Conservation (phyloP, 2,113 vertebrate genomes). For the Heterocephalus glaber region DNA sequence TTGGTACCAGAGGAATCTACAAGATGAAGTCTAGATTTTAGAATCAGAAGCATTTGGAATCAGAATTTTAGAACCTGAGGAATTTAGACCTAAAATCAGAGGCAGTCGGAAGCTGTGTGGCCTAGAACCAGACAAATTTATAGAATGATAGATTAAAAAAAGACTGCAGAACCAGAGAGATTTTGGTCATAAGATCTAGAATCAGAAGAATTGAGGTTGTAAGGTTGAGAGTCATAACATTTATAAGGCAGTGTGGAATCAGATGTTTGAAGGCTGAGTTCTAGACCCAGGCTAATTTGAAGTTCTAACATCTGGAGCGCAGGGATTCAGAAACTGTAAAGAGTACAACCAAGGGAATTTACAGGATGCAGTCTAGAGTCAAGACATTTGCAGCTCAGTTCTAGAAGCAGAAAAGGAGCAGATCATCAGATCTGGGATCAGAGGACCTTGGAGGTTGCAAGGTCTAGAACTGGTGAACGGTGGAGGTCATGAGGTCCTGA, state of each 20-base stretch:
- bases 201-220: neutral
- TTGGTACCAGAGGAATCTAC: neutral
- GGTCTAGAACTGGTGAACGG: neutral
- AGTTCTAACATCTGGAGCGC: neutral
- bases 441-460: neutral
- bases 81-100: slow-evolving; percentile 6
- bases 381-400: neutral
- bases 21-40: slow-evolving; percentile 4
- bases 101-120: neutral
- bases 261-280: neutral
- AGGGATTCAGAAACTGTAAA: neutral
- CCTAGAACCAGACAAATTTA: neutral
- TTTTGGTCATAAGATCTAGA: neutral
- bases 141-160: neutral
- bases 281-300: neutral
- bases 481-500: neutral
- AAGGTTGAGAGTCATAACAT: neutral
- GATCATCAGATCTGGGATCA: neutral
- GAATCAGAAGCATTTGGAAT: slow-evolving; percentile 17
- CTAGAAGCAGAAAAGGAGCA: slow-evolving; percentile 10
- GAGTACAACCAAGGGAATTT: neutral
- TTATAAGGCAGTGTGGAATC: neutral
- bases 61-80: neutral
- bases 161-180: neutral
- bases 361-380: neutral